Evolutionary conservation across 2,888 invertebrate species (phyloP), one percentile per base, ranked within the genome.

Genomic region (Diaphora mendica): DNA sequence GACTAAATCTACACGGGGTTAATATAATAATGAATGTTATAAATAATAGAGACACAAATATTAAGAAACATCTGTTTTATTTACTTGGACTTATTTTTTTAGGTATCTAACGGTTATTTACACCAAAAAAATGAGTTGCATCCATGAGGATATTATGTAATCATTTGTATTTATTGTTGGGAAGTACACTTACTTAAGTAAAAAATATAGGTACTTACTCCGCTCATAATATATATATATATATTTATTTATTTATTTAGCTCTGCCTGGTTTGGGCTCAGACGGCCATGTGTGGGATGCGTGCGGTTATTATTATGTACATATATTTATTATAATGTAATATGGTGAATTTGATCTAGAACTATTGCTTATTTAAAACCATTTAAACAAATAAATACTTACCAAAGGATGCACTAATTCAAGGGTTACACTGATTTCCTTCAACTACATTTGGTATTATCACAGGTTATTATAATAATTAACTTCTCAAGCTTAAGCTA

Each of bases 391-490:
- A 62, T 30, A 17, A 17, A 4, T 30, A 62, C 76, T 76, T 73
- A 76, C 76, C 65, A 68, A 30, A 62, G 67, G 8, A 64, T 59
- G 3, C 44, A 35, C 26, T 42, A 13, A n/a, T 26, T 44, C 20
- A 35, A n/a, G n/a, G 26, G 59, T 33, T n/a, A 30, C 55, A 42
- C 35, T 26, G 65, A n/a, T 39, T 62, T 30, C 42, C 11, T 62
- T 7, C 3, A 62, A 62, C 42, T 69, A 42, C 62, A 59, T 42
- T 62, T 62, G n/a, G 3, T 39, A 59, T 42, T 59, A 64, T 64
- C 79, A 76, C 77, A 71, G 62, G 62, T 72, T 76, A 70, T 23
- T 67, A 59, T n/a, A 77, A 72, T n/a, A 79, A 68, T 76, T 68
- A n/a, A 64, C 71, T 71, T 68, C 35, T 42, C 74, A 78, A 74